These are phyloP conservation scores for Coreoperca whiteheadi DNA, from an alignment of 2,113 vertebrate species.

Conservation along the genomic window DNA sequence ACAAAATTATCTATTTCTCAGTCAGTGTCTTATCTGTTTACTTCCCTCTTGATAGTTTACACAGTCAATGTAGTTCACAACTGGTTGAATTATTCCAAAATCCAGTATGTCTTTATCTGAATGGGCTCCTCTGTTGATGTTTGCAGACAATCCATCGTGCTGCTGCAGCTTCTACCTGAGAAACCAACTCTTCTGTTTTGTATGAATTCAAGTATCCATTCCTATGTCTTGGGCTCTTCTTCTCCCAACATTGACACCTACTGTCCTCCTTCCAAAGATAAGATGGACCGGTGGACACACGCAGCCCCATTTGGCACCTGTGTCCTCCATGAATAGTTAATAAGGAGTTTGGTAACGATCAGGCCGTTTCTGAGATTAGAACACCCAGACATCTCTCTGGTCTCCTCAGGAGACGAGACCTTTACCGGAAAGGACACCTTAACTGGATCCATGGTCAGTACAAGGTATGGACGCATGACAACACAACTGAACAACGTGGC, in stretches of 20 bases:
- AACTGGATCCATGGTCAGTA: slow-evolving; percentile 28
- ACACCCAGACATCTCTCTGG: slow-evolving; percentile 37
- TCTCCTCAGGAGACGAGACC: slow-evolving; percentile 28
- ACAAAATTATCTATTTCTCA: background rate
- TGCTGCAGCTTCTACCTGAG: background rate
- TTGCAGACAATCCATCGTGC: background rate
- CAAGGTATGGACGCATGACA: slow-evolving; percentile 15
- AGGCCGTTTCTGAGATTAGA: slow-evolving; percentile 71
- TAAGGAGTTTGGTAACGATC: slow-evolving; percentile 82
- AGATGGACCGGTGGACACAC: slow-evolving; percentile 55
- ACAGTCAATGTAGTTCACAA: background rate
- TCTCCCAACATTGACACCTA: slow-evolving; percentile 38
- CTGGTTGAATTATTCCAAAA: background rate
- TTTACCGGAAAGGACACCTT: slow-evolving; percentile 42
- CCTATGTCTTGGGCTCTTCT: background rate
- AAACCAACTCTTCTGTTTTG: background rate
- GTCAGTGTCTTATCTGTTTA: background rate
- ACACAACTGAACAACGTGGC: background rate
- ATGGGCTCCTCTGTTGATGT: background rate
- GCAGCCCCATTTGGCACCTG: slow-evolving; percentile 72
- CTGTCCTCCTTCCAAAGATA: slow-evolving; percentile 12
- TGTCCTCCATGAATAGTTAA: slow-evolving; percentile 83
- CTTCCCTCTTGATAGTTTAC: background rate
- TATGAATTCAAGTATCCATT: background rate
- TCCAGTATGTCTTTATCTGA: background rate